A percentile compares a stretch with the other conserved stretches of the same genome.
These are phyloP conservation scores for Erannis defoliaria DNA, from an alignment of 2,888 invertebrate species.

Conservation along the genomic window DNA sequence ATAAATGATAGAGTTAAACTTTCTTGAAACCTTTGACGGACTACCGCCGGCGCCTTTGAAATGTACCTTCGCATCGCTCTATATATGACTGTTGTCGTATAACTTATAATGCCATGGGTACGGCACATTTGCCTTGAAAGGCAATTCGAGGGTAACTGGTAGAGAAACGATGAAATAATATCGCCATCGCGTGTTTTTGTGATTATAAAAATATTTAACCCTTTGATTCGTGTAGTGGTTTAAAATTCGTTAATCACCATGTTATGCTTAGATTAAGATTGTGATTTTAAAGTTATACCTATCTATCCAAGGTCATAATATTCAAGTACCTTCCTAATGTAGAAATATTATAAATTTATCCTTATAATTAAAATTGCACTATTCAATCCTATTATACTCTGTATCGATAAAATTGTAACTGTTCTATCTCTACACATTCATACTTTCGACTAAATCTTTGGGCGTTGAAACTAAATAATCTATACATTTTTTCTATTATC, in stretches of 20 bases:
- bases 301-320: constrained; percentile 63
- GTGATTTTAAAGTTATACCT: constrained; percentile 76
- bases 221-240: constrained; percentile 67
- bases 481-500: constrained; percentile 5
- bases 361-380: constrained; percentile 29
- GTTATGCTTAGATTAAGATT: constrained; percentile 72
- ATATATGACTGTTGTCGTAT: constrained; percentile 3
- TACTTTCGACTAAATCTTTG: constrained; percentile 17
- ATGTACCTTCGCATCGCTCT: constrained; percentile 6
- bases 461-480: constrained; percentile 13
- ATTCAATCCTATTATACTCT: constrained; percentile 20
- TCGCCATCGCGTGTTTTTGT: constrained; percentile 50
- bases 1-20: not conserved
- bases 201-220: constrained; percentile 64
- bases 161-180: constrained; percentile 30
- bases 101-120: not conserved
- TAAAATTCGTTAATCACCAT: constrained; percentile 66
- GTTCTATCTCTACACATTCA: constrained; percentile 12
- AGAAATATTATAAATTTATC: constrained; percentile 47
- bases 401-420: constrained; percentile 17
- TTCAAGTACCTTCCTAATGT: constrained; percentile 62
- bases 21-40: constrained; percentile 18
- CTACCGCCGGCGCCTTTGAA: constrained; percentile 7
- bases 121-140: constrained; percentile 13
- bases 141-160: not conserved